These are phyloP conservation scores for Melospiza georgiana DNA, from an alignment of 2,113 vertebrate species.

Conservation along the genomic window DNA sequence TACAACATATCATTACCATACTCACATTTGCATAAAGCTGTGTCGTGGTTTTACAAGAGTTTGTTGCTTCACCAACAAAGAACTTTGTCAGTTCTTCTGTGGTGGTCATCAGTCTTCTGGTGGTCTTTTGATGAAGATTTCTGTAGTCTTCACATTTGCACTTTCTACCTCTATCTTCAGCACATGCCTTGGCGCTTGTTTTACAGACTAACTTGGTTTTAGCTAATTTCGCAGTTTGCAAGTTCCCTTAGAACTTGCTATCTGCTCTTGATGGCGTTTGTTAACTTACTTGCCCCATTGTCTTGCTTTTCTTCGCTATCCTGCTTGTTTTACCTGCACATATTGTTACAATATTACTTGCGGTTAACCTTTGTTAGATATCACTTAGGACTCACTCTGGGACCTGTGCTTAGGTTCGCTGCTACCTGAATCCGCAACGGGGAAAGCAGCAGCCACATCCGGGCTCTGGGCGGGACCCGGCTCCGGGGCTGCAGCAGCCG, in stretches of 20 bases:
- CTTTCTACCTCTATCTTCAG: neutral
- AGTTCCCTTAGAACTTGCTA: neutral
- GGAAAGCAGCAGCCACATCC: neutral
- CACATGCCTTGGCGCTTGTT: neutral
- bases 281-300: neutral
- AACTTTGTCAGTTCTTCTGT: neutral
- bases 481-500: too few species aligned
- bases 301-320: neutral
- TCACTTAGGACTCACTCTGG: neutral
- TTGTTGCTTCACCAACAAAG: neutral
- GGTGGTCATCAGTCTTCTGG: neutral
- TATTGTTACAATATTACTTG: neutral
- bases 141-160: neutral
- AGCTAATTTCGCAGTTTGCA: neutral
- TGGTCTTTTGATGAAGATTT: neutral
- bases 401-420: neutral
- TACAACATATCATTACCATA: neutral
- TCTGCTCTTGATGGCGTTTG: neutral
- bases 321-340: neutral
- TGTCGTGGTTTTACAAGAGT: neutral
- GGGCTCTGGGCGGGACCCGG: too few species aligned
- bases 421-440: neutral
- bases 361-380: neutral
- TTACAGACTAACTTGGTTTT: neutral
- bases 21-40: neutral